phyloP scores from a whole-genome alignment of 2,888 invertebrate species.

The Auanema sp. region DNA sequence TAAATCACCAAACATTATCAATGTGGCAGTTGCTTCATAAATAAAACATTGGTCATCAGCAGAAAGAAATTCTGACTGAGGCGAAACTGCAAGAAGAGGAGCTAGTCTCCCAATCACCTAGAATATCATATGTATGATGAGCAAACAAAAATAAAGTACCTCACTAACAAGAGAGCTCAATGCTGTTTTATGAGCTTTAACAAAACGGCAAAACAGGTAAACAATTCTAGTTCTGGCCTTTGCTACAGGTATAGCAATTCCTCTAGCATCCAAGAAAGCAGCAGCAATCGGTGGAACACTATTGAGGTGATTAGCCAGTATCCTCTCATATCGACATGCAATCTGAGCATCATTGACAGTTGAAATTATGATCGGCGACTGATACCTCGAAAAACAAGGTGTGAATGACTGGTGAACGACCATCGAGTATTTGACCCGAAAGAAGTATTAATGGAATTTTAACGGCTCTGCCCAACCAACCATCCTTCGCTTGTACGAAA shows the following conservation, averaged over 20 bases:
- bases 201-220: slow-evolving; percentile 70
- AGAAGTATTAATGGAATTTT: slow-evolving; percentile 33
- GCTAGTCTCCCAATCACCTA: slow-evolving; percentile 68
- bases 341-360: slow-evolving; percentile 11
- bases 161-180: slow-evolving; percentile 40
- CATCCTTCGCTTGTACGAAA: slow-evolving; percentile 35
- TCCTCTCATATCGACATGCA: slow-evolving; percentile 40
- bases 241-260: slow-evolving; percentile 31
- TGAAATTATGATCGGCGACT: not conserved
- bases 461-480: slow-evolving; percentile 32
- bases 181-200: slow-evolving; percentile 69
- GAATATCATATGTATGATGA: not conserved
- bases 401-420: slow-evolving; percentile 31
- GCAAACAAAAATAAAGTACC: slow-evolving; percentile 13
- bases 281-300: slow-evolving; percentile 32
- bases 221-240: slow-evolving; percentile 69
- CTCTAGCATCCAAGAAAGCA: slow-evolving; percentile 41
- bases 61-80: slow-evolving; percentile 67
- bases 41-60: slow-evolving; percentile 71
- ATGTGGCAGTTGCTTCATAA: slow-evolving; percentile 70
- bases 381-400: slow-evolving; percentile 32
- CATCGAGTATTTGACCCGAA: slow-evolving; percentile 31
- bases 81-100: slow-evolving; percentile 68
- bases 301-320: slow-evolving; percentile 25
- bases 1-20: slow-evolving; percentile 69